phyloP scores from a whole-genome alignment of 2,113 vertebrate species.

The Enhydra lutris region DNA sequence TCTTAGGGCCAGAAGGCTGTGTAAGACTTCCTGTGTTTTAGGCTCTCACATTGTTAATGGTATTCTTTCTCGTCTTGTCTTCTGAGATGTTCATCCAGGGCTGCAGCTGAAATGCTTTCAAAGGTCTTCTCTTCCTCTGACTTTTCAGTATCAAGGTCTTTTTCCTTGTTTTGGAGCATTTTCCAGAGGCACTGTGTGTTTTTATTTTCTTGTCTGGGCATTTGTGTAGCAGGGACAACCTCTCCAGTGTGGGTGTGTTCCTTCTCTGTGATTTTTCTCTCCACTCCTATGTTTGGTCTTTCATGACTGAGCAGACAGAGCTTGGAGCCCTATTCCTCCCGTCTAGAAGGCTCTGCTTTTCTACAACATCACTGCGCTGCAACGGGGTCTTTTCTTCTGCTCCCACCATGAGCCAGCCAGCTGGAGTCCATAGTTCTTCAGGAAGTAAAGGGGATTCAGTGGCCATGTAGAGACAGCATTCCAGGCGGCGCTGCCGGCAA shows the following conservation, averaged over 20 bases:
- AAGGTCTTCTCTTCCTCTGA: background rate
- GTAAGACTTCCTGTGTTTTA: background rate
- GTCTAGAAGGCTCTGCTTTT: background rate
- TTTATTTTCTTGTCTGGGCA: background rate
- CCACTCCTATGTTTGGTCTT: background rate
- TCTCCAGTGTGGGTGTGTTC: background rate
- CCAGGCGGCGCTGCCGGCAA: fast-evolving
- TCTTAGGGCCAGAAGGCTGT: background rate
- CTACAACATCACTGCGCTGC: background rate
- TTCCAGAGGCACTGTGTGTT: background rate
- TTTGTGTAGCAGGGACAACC: background rate
- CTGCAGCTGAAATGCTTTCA: background rate
- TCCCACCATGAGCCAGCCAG: background rate
- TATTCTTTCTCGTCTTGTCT: background rate
- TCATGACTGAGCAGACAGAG: background rate
- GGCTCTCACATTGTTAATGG: too few species aligned
- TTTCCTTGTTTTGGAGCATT: background rate
- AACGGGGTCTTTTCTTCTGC: background rate
- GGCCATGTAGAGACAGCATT: background rate
- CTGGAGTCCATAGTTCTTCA: background rate
- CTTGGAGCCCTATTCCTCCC: background rate
- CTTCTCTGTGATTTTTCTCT: background rate
- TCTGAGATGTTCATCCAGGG: background rate
- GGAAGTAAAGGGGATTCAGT: background rate
- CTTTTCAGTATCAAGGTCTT: background rate